Evolutionary conservation across 2,797 vertebrate species (phyloP).

Genomic region (Macroramphosus scolopax): DNA sequence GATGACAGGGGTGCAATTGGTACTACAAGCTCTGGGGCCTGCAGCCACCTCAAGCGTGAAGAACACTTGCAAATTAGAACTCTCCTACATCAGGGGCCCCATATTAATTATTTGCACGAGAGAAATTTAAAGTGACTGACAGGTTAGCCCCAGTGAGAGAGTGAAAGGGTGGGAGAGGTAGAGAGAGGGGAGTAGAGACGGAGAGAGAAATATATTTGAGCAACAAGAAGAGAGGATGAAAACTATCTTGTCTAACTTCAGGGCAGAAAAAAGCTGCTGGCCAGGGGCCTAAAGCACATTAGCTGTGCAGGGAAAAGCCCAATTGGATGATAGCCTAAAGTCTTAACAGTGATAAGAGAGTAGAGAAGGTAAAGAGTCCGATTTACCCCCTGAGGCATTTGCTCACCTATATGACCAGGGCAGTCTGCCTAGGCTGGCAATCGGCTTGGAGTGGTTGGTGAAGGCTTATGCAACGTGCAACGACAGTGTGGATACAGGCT

Average conservation of each 20-base stretch:
- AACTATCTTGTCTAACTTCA: slow-evolving; percentile 69
- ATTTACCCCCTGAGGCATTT: slow-evolving; percentile 53
- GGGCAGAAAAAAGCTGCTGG: slow-evolving; percentile 75
- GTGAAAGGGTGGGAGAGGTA: slow-evolving; percentile 6
- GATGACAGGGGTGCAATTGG: slow-evolving; percentile 78
- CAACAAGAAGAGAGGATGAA: slow-evolving; percentile 49
- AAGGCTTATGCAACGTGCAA: slow-evolving; percentile 50
- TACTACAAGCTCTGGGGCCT: slow-evolving; percentile 77
- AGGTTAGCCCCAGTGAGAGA: slow-evolving; percentile 69
- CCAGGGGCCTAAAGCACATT: slow-evolving; percentile 77
- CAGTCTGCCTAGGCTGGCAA: slow-evolving; percentile 40
- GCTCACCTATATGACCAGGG: slow-evolving; percentile 60
- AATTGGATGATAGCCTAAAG: slow-evolving; percentile 76
- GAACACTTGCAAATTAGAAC: slow-evolving; percentile 84
- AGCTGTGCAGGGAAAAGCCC: slow-evolving; percentile 74
- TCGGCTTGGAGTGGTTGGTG: slow-evolving; percentile 54
- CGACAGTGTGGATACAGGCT: slow-evolving; percentile 32
- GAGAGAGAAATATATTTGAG: slow-evolving; percentile 44
- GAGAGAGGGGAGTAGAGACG: slow-evolving; percentile 29
- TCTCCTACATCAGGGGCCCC: slow-evolving; percentile 73
- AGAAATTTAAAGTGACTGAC: slow-evolving; percentile 80
- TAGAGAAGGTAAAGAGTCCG: slow-evolving; percentile 51
- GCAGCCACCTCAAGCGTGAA: slow-evolving; percentile 79
- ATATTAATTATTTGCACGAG: slow-evolving; percentile 82
- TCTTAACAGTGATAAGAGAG: slow-evolving; percentile 72